A percentile compares a stretch with the other conserved stretches of the same genome.
These are phyloP conservation scores for Campylorhamphus procurvoides DNA, from an alignment of 2,113 vertebrate genomes.

Conservation along the genomic window DNA sequence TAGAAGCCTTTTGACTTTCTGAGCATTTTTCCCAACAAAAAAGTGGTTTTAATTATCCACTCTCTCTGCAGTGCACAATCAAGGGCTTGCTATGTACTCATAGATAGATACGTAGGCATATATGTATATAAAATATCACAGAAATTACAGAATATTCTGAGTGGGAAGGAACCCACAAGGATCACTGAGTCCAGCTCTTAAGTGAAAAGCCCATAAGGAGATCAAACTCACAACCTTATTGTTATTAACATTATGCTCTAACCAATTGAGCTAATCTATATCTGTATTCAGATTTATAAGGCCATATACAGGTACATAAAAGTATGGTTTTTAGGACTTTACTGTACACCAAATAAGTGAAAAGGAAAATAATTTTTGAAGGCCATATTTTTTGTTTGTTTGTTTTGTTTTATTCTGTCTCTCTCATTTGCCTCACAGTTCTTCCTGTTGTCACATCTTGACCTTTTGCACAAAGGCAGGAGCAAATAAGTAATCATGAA, in stretches of 20 bases:
- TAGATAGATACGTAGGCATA: fast-evolving
- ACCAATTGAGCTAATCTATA: background rate
- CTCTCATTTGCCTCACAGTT: background rate
- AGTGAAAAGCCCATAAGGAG: too few species aligned
- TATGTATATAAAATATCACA: background rate
- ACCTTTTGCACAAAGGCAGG: background rate
- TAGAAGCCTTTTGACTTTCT: background rate
- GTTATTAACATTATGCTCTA: background rate
- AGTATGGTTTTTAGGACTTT: background rate
- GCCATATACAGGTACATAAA: background rate
- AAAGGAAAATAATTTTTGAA: background rate
- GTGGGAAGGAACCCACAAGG: background rate
- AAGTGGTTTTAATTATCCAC: background rate
- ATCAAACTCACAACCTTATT: background rate
- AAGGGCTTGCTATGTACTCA: background rate
- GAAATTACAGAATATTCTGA: background rate
- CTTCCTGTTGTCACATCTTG: background rate
- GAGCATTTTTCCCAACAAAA: background rate
- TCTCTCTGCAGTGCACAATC: background rate
- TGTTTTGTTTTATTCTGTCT: background rate
- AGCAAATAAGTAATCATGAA: background rate
- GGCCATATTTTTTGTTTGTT: background rate
- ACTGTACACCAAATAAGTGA: background rate
- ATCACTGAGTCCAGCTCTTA: background rate
- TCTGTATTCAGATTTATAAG: background rate